A percentile compares a stretch with the other conserved stretches of the same genome.
Conservation (phyloP, 2,113 vertebrate species). For the Callaeas wilsoni region DNA sequence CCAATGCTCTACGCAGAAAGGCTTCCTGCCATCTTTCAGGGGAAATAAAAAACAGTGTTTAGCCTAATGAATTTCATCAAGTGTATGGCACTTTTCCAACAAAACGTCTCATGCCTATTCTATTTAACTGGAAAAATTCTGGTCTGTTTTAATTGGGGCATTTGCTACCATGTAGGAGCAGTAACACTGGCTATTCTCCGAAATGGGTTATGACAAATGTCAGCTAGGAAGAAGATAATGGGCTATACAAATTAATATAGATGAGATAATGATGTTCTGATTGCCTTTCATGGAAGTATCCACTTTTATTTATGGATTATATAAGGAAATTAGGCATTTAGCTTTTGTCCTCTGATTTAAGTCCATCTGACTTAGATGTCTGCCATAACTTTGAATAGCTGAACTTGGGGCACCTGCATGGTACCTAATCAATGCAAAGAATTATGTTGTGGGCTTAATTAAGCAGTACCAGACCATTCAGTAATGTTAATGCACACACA, state of each 20-base stretch:
- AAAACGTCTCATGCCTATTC: not conserved
- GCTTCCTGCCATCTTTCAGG: not conserved
- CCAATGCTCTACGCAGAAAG: not conserved
- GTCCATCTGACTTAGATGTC: not conserved
- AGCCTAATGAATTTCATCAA: not conserved
- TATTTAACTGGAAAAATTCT: not conserved
- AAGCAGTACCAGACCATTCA: conserved; percentile 45
- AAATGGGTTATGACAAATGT: not conserved
- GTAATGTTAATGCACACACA: conserved; percentile 24
- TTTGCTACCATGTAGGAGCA: conserved; percentile 17
- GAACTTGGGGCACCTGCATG: not conserved
- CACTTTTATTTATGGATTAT: not conserved
- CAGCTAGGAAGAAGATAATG: conserved; percentile 38
- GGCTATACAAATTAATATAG: not conserved
- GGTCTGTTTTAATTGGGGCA: not conserved
- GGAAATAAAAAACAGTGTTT: not conserved
- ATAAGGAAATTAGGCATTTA: not conserved
- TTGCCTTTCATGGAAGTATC: not conserved
- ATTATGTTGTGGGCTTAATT: conserved; percentile 48
- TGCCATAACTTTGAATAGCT: not conserved
- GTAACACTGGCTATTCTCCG: conserved; percentile 9
- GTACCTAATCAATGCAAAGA: conserved; percentile 38
- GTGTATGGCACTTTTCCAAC: not conserved
- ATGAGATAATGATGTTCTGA: not conserved
- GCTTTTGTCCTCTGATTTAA: not conserved